These are phyloP conservation scores for Germaria angustata DNA, from an alignment of 2,888 invertebrate species.

Conservation along the genomic window DNA sequence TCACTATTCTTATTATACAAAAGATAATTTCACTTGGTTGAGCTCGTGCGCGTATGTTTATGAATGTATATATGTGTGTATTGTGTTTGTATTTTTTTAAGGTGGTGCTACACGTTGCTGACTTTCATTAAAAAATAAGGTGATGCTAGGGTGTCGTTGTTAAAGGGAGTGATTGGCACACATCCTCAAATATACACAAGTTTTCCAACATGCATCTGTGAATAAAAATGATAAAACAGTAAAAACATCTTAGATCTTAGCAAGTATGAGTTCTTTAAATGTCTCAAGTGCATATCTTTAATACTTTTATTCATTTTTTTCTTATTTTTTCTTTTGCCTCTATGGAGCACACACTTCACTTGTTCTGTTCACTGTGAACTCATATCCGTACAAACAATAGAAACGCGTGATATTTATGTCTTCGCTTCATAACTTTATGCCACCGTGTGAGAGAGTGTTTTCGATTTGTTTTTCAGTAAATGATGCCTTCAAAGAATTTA, in stretches of 20 bases:
- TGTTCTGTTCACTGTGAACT: conserved; percentile 18
- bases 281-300: conserved; percentile 65
- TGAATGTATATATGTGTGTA: too few species aligned
- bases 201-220: not conserved
- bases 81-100: conserved; percentile 3
- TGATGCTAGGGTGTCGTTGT: conserved; percentile 14
- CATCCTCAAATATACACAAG: not conserved
- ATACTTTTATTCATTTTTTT: conserved; percentile 52
- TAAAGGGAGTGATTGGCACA: conserved; percentile 23
- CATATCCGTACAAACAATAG: not conserved
- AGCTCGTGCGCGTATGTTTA: not conserved
- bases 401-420: conserved; percentile 30
- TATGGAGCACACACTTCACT: conserved; percentile 51
- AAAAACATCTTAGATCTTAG: not conserved
- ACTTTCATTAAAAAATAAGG: conserved; percentile 13
- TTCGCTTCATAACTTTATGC: not conserved
- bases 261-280: conserved; percentile 48
- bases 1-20: conserved; percentile 27
- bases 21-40: conserved; percentile 24
- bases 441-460: not conserved
- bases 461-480: conserved; percentile 1
- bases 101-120: conserved; percentile 3
- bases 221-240: conserved; percentile 19
- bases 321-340: not conserved
- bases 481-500: conserved; percentile 32